Percentiles rank a stretch among this genome's conserved stretches.
These are phyloP conservation scores for Ifrita kowaldi DNA, from an alignment of 2,113 vertebrate species.

Conservation along the genomic window DNA sequence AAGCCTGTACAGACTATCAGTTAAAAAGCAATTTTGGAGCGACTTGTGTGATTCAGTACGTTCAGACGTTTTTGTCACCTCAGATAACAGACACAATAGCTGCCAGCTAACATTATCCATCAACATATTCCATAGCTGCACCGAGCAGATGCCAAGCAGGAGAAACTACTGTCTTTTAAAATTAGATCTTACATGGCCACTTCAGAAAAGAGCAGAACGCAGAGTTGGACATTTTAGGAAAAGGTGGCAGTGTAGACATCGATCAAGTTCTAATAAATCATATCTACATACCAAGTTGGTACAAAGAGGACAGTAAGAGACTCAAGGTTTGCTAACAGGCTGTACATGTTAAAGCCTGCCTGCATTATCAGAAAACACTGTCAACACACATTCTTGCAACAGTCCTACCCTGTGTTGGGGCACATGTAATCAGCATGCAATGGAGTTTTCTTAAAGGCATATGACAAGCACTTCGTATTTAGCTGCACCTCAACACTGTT, in stretches of 20 bases:
- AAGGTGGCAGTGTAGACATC: background rate
- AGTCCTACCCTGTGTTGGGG: background rate
- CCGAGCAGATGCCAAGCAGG: background rate
- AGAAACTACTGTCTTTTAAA: background rate
- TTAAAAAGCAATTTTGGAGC: background rate
- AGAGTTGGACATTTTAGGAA: background rate
- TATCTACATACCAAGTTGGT: background rate
- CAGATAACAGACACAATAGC: background rate
- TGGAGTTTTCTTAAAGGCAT: background rate
- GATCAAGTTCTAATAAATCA: background rate
- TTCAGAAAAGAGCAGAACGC: background rate
- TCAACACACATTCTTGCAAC: background rate
- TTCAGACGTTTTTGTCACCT: background rate
- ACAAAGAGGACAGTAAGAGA: background rate
- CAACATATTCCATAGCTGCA: background rate
- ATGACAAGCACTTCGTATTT: background rate
- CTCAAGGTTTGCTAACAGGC: background rate
- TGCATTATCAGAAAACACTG: background rate
- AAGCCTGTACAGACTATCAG: background rate
- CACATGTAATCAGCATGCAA: background rate
- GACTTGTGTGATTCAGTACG: background rate
- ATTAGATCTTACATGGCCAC: background rate
- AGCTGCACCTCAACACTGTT: background rate
- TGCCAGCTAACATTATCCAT: background rate
- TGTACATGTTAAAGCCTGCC: background rate